A percentile compares a stretch with the other conserved stretches of the same genome.
phyloP scores from a whole-genome alignment of 2,113 vertebrate species.

The Telmatochromis sp. region DNA sequence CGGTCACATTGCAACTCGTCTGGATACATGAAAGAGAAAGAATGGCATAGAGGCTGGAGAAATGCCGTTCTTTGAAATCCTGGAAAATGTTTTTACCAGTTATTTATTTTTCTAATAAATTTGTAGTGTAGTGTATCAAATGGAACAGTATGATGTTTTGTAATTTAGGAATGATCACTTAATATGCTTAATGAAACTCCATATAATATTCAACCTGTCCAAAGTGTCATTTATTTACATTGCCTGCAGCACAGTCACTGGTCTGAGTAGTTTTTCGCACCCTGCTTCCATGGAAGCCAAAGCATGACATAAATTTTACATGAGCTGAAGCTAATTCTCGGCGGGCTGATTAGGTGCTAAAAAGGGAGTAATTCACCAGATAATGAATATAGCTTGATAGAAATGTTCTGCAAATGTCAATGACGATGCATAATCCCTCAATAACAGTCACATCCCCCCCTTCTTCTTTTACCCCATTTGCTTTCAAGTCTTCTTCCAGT shows the following conservation, averaged over 20 bases:
- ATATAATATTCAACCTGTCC: background rate
- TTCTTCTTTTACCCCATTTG: background rate
- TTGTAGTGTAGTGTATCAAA: background rate
- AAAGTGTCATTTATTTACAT: conserved; percentile 37
- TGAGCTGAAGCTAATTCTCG: conserved; percentile 54
- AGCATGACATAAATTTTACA: conserved; percentile 65
- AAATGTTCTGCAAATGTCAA: conserved; percentile 65
- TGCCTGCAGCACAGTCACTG: conserved; percentile 5
- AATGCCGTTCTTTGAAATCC: background rate
- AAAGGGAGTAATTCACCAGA: conserved; percentile 64
- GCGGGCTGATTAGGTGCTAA: conserved; percentile 64
- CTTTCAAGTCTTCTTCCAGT: background rate
- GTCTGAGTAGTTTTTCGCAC: conserved; percentile 35
- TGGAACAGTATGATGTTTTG: background rate
- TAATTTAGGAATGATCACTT: background rate
- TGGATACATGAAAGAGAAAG: conserved; percentile 4
- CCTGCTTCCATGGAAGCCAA: conserved; percentile 33
- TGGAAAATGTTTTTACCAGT: background rate
- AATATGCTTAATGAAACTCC: background rate
- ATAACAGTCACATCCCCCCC: background rate
- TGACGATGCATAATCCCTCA: conserved; percentile 56
- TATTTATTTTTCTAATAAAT: background rate
- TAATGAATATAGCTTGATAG: conserved; percentile 62
- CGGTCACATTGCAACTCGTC: conserved; percentile 37
- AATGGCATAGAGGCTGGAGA: conserved; percentile 10